Conservation (phyloP, 2,113 vertebrate species). For the Vulpes ferrilata region DNA sequence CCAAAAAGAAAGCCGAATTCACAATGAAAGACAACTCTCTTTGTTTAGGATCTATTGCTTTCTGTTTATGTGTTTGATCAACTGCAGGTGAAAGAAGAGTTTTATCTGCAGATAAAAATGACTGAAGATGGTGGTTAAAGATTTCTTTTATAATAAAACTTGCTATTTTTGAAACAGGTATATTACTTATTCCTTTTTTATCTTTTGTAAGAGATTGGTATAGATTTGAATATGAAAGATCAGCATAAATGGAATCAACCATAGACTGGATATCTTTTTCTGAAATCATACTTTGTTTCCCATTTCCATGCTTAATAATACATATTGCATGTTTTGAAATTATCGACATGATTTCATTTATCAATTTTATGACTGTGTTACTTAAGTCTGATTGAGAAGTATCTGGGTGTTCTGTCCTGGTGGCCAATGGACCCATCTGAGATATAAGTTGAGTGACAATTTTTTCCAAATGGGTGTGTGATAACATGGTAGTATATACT, state of each 20-base stretch:
- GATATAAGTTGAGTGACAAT: slow-evolving; percentile 76
- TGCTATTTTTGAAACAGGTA: slow-evolving; percentile 79
- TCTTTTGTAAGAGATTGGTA: slow-evolving; percentile 71
- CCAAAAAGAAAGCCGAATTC: slow-evolving; percentile 77
- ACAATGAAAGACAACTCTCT: slow-evolving; percentile 63
- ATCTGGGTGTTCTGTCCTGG: neutral
- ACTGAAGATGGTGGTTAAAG: slow-evolving; percentile 80
- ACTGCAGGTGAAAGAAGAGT: neutral
- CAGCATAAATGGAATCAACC: slow-evolving; percentile 77
- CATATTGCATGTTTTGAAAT: slow-evolving; percentile 81
- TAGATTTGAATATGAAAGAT: slow-evolving; percentile 70
- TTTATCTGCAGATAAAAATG: slow-evolving; percentile 75
- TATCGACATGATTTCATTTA: slow-evolving; percentile 79
- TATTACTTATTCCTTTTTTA: slow-evolving; percentile 63
- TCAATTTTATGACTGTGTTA: slow-evolving; percentile 67
- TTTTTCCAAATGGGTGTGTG: slow-evolving; percentile 77
- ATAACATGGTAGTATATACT: slow-evolving; percentile 71
- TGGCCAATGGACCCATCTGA: slow-evolving; percentile 28
- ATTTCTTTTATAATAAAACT: slow-evolving; percentile 81
- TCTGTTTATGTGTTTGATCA: slow-evolving; percentile 41
- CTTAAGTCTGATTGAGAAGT: slow-evolving; percentile 57
- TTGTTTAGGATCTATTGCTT: slow-evolving; percentile 26
- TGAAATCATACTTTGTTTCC: slow-evolving; percentile 73
- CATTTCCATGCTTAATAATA: slow-evolving; percentile 73
- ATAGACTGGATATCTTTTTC: slow-evolving; percentile 76